phyloP scores from a whole-genome alignment of 2,113 vertebrate genomes.

The Anas platyrhynchos region DNA sequence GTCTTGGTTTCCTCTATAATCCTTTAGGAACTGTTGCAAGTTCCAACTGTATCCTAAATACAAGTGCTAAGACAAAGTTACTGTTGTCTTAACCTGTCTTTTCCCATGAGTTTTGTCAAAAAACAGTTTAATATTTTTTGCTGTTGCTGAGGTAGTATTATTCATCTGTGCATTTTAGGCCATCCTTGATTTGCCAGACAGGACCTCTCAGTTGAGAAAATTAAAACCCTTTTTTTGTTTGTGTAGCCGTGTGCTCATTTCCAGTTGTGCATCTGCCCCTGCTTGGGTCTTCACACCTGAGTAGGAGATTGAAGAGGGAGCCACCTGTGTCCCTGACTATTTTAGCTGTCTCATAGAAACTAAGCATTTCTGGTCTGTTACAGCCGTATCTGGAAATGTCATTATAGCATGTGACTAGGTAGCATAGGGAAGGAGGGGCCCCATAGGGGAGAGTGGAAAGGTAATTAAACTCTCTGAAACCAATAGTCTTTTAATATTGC shows the following conservation, averaged over 20 bases:
- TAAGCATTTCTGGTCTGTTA: neutral
- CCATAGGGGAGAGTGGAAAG: neutral
- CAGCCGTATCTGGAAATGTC: neutral
- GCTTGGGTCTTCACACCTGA: neutral
- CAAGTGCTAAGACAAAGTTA: neutral
- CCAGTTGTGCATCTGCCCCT: neutral
- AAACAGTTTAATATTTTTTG: neutral
- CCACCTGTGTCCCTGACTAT: neutral
- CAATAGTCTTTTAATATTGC: constrained; percentile 9
- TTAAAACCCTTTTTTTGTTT: neutral
- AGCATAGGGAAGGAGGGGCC: neutral
- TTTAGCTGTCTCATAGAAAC: neutral
- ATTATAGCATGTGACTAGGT: neutral
- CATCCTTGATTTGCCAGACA: neutral
- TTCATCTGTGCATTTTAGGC: neutral
- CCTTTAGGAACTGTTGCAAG: neutral
- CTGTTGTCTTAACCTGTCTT: neutral
- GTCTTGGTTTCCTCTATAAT: neutral
- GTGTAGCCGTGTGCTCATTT: neutral
- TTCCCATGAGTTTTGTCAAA: neutral
- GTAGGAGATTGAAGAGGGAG: neutral
- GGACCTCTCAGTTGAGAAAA: neutral
- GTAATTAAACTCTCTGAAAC: constrained; percentile 25
- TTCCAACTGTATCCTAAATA: neutral
- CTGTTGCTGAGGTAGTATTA: neutral